Conservation (phyloP, 2,113 vertebrate genomes). For the Lasiurus cinereus region DNA sequence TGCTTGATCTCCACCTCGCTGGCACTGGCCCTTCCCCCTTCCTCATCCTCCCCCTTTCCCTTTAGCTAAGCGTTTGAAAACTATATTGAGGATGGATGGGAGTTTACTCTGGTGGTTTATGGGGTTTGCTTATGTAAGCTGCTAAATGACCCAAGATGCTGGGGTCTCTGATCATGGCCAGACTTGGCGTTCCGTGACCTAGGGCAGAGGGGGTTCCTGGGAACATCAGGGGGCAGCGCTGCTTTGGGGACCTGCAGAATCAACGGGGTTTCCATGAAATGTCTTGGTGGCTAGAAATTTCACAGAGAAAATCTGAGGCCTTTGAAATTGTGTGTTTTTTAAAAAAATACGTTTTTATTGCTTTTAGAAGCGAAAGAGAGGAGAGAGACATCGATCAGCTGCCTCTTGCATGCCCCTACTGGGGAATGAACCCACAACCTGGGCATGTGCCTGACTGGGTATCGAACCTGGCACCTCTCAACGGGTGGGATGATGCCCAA, state of each 20-base stretch:
- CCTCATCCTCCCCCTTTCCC: not conserved
- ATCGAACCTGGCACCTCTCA: too few species aligned
- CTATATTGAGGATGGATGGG: not conserved
- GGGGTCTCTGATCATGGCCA: not conserved
- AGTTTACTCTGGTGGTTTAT: not conserved
- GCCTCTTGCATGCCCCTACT: too few species aligned
- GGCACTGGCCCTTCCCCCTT: not conserved
- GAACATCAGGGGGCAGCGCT: not conserved
- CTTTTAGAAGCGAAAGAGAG: too few species aligned
- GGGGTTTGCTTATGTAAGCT: not conserved
- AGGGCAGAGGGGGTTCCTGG: not conserved
- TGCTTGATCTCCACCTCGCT: slow-evolving; percentile 18
- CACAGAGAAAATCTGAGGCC: not conserved
- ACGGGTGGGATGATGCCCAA: too few species aligned
- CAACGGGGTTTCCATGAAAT: not conserved
- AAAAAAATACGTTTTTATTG: too few species aligned
- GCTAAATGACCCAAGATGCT: not conserved
- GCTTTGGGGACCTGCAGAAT: not conserved
- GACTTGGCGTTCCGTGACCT: not conserved
- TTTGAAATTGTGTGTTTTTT: too few species aligned
- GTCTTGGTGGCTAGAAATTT: not conserved
- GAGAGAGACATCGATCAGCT: too few species aligned
- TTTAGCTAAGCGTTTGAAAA: not conserved
- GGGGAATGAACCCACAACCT: too few species aligned
- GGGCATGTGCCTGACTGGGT: too few species aligned